Evolutionary conservation across 2,888 invertebrate genomes (phyloP), one percentile per base, ranked within the genome.

Genomic region (Troides oblongomaculatus): DNA sequence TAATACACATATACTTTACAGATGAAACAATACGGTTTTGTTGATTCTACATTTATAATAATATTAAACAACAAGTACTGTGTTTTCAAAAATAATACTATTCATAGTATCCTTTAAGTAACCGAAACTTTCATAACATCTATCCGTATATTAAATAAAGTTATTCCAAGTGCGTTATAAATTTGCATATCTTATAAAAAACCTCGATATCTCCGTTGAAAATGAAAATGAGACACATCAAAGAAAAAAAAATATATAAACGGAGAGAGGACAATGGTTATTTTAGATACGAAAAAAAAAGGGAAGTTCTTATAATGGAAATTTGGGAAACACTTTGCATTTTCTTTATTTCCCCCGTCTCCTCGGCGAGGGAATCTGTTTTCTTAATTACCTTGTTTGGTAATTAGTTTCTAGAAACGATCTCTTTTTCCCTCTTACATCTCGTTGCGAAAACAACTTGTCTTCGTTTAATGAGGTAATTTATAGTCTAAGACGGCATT

Each of bases 311-410:
- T 92, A 88, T 92, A 81, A 92, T 92, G 90, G 89, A 92, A 90
- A 92, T 91, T 87, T 85, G 79, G 88, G 88, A 83, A 88, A 90
- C 89, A 89, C 89, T 92, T 89, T 89, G 90, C 89, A 91, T 91
- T 91, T 89, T 88, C 90, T 89, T 90, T 88, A 87, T 90, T 86
- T 87, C 85, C 84, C 83, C 81, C 82, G 82, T 86, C 75, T 83
- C 82, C 30, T 79, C 78, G 79, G 79, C 83, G 77, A 84, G 86
- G 82, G 89, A 90, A 89, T 92, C 91, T 91, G 91, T 90, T 91
- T 90, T 91, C 88, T 91, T 92, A 92, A 92, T 91, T 91, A 91
- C 89, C 90, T 89, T 91, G 90, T 91, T 92, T 92, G 88, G 89
- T 90, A 92, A 92, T 92, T 92, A 92, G 92, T 91, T 92, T 89